Evolutionary conservation across 2,888 invertebrate genomes (phyloP).

Genomic region (Strigamia maritima): DNA sequence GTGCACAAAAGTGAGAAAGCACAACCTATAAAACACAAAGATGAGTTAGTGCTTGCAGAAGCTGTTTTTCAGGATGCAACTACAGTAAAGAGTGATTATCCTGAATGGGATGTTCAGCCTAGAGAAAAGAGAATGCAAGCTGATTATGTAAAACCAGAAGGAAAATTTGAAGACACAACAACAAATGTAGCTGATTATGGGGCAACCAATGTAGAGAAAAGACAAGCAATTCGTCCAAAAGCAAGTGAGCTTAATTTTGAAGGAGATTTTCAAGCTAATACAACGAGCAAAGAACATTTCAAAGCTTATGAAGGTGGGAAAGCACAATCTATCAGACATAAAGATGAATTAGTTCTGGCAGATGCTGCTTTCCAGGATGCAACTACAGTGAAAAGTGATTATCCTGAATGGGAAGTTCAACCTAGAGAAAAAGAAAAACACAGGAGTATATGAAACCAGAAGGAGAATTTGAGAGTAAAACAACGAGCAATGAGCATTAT

Average conservation of each 20-base stretch:
- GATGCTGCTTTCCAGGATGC: not conserved
- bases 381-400: not conserved
- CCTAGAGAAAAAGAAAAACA: not conserved
- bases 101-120: not conserved
- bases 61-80: not conserved
- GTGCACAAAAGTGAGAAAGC: not conserved
- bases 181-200: not conserved
- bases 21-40: not conserved
- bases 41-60: not conserved
- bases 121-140: not conserved
- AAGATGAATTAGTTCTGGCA: not conserved
- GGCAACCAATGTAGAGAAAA: not conserved
- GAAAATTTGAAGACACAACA: not conserved
- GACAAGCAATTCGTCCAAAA: not conserved
- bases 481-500: not conserved
- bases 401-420: slow-evolving; percentile 23
- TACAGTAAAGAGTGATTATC: not conserved
- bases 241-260: not conserved
- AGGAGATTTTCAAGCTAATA: slow-evolving; percentile 12
- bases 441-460: not conserved
- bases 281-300: slow-evolving; percentile 12
- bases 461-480: not conserved
- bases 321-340: not conserved
- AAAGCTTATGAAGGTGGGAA: not conserved
- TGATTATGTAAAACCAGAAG: too few species aligned